These are phyloP conservation scores for Cygnus atratus DNA, from an alignment of 2,113 vertebrate genomes.

Conservation along the genomic window DNA sequence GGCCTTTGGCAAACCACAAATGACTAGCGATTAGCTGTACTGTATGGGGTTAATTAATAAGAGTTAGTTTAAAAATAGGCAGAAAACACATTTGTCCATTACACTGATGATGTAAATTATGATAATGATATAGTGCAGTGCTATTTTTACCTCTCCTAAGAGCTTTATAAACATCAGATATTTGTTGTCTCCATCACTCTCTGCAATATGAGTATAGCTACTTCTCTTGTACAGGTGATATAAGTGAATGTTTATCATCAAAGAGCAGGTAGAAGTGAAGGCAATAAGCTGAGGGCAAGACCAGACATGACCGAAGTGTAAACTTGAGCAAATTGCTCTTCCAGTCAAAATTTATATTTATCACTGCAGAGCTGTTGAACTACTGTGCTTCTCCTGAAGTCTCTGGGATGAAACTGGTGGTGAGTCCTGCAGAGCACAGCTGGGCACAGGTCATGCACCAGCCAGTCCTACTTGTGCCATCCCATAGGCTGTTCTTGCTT, in stretches of 20 bases:
- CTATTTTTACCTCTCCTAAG: neutral
- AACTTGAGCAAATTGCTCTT: neutral
- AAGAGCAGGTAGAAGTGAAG: neutral
- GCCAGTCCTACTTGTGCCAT: neutral
- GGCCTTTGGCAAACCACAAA: constrained; percentile 20
- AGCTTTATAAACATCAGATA: neutral
- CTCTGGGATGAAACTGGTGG: neutral
- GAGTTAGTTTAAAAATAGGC: constrained; percentile 9
- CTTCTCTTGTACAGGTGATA: neutral
- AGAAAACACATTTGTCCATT: constrained; percentile 22
- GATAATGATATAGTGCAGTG: neutral
- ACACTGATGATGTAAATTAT: neutral
- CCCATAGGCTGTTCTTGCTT: neutral
- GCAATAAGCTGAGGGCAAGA: neutral
- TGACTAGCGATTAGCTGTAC: constrained; percentile 30
- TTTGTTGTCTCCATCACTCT: neutral
- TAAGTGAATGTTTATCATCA: neutral
- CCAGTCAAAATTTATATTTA: fast-evolving
- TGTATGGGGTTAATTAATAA: constrained; percentile 44
- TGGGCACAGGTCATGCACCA: neutral
- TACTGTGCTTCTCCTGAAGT: neutral
- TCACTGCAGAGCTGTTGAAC: neutral
- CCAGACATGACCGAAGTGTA: neutral
- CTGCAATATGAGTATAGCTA: neutral
- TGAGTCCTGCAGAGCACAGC: neutral